These are phyloP conservation scores for Sebastes nivosus DNA, from an alignment of 2,797 vertebrate genomes.

Conservation along the genomic window DNA sequence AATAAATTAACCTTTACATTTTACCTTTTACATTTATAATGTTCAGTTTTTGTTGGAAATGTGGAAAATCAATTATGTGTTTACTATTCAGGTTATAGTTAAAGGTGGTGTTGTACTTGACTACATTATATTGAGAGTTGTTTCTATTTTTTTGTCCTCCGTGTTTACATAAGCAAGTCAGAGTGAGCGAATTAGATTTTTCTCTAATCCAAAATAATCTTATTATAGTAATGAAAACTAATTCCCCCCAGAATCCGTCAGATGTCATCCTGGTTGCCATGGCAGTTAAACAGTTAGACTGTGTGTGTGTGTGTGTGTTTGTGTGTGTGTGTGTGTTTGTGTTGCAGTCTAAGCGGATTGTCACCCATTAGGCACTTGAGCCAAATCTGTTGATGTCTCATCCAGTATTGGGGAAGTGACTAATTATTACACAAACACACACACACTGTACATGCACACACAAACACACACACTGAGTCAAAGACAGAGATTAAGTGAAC, in stretches of 20 bases:
- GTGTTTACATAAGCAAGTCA: not conserved
- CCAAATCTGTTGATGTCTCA: slow-evolving; percentile 49
- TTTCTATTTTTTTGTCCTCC: not conserved
- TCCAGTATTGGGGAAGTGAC: slow-evolving; percentile 42
- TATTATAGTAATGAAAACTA: slow-evolving; percentile 38
- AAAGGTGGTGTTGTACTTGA: not conserved
- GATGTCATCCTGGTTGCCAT: slow-evolving; percentile 67
- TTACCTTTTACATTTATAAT: not conserved
- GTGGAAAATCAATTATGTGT: not conserved
- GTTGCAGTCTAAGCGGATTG: slow-evolving; percentile 64
- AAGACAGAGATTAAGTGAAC: slow-evolving; percentile 11
- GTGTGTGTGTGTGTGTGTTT: slow-evolving; percentile 7
- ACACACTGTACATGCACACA: slow-evolving; percentile 5
- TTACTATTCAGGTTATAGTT: not conserved
- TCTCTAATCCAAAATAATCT: slow-evolving; percentile 26
- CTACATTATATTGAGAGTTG: not conserved
- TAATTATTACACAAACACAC: slow-evolving; percentile 39
- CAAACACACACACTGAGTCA: slow-evolving; percentile 3
- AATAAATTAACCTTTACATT: not conserved
- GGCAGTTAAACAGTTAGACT: slow-evolving; percentile 48
- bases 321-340: not conserved
- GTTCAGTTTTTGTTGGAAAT: not conserved
- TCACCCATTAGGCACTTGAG: slow-evolving; percentile 66
- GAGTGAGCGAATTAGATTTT: slow-evolving; percentile 16
- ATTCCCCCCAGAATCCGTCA: slow-evolving; percentile 27